Evolutionary conservation across 1,140 invertebrate species (phyloP).

Genomic region (Bicyclus anynana): DNA sequence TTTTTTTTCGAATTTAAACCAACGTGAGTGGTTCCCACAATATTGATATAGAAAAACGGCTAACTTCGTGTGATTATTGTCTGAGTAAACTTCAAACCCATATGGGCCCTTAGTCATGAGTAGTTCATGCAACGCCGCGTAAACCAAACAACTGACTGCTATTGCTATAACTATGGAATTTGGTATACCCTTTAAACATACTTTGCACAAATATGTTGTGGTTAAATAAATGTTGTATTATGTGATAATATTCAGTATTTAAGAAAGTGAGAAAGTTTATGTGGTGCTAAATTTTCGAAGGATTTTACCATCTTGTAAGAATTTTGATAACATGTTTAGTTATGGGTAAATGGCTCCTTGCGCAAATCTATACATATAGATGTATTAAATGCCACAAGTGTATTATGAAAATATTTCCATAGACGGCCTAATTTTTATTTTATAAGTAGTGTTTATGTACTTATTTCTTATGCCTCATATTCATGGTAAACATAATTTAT

Average conservation of each 20-base stretch:
- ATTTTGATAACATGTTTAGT: constrained; percentile 60
- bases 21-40: too few relatives aligned
- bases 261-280: constrained; percentile 55
- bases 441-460: background rate
- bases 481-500: too few relatives aligned
- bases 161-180: background rate
- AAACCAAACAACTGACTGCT: background rate
- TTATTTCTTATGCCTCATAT: background rate
- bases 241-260: constrained; percentile 43
- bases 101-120: too few relatives aligned
- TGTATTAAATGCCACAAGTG: constrained; percentile 2
- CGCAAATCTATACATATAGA: constrained; percentile 20
- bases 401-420: background rate
- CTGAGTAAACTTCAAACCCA: too few relatives aligned
- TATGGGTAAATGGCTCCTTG: constrained; percentile 49
- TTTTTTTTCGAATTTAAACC: too few relatives aligned
- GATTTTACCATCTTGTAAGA: constrained; percentile 67
- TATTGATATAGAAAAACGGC: too few relatives aligned
- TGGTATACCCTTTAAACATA: background rate
- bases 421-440: constrained; percentile 13
- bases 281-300: constrained; percentile 76
- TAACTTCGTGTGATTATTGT: too few relatives aligned
- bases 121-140: too few relatives aligned
- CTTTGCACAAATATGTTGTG: constrained; percentile 2
- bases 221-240: background rate